Base-by-base conservation (phyloP, 2,113 vertebrate species). In the Chelonoidis abingdonii region DNA sequence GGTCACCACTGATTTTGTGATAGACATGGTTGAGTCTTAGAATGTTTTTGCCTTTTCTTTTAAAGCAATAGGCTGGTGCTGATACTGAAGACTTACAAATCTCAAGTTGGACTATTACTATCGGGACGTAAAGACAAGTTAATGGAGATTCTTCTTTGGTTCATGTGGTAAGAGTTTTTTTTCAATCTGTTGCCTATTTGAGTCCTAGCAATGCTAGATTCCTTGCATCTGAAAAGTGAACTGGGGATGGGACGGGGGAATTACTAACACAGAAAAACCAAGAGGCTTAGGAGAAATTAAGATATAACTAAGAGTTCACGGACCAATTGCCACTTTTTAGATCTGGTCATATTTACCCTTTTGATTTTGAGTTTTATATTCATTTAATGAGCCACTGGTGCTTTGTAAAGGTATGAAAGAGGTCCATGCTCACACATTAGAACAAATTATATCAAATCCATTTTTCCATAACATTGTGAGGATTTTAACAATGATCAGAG, bases 401-500 rank as follows among this genome's bases (percentile, higher is more conserved):
- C 85, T 86, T 84, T 88, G 80, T 92, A 95, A 95, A 78, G 31
- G 86, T 57, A 57, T 41, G 72, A 88, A 96, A 6, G 25, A 53
- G 54, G 69, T 72, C 59, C 44, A 78, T 88, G 83, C 94, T 93
- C 72, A 94, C 24, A 84, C 62, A 5, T 19, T n/a, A n/a, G 35
- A 69, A 69, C 31, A 80, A 92, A 56, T 83, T 86, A 80, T 57
- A 93, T 5, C 38, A 49, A 86, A 53, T 83, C 81, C 84, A 80
- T 88, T 59, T 88, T 94, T 52, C 53, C 80, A 79, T 95, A 97
- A 95, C 82, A 97, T 96, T 95, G 90, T 94, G 56, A 78, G 84
- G 81, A 97, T 92, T 94, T 97, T 97, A 90, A 89, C 96, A 98
- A 98, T 98, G 94, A 98, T 97, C 96, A 96, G 94, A 96, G 57